Base-by-base conservation (phyloP, 64 coral and sea anemone species). In the Platygyra sinensis region DNA sequence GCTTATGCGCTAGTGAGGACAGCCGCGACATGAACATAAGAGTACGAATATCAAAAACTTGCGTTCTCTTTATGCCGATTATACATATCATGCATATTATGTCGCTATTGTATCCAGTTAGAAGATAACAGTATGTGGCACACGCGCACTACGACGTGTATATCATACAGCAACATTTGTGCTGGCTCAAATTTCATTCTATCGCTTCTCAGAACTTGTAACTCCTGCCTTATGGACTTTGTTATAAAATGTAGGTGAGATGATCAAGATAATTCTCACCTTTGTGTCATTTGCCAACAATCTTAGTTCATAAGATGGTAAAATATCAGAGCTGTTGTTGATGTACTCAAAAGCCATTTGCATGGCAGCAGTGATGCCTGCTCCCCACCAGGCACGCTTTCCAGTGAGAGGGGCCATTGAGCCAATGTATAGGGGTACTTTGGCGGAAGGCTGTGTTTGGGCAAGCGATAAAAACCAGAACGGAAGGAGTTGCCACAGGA, bases 321-420 rank as follows among this genome's bases (percentile, higher is more conserved):
- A 59, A 64, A 96, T 77, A 24, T 82, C 62, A n/a, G 87, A 63
- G 2, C 87, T 29, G 22, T 93, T 96, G 91, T 96, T 96, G 30
- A 96, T 86, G 36, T 72, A 75, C 17, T 93, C 95, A 78, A 96
- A 90, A 18, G 95, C 95, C 75, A 93, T 96, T 60, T 93, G 78
- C 86, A 91, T 88, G 25, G 95, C 95, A 30, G 86, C 75, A 28
- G 95, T 88, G 25, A 96, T 96, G 14, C 95, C 91, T 11, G 51
- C 60, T 6, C 95, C 95, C 91, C 95, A 96, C 95, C 95, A 96
- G 4, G 73, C 72, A 17, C 59, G 29, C 20, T 14, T 79, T 6
- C 90, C 90, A 25, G 59, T 96, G 31, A 90, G 28, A n/a, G 95
- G 95, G 28, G 91, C 87, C 75, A 96, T 96, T 0, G 83, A 92